Evolutionary conservation across 2,888 invertebrate species (phyloP).

Genomic region (Odontocerum albicorne): DNA sequence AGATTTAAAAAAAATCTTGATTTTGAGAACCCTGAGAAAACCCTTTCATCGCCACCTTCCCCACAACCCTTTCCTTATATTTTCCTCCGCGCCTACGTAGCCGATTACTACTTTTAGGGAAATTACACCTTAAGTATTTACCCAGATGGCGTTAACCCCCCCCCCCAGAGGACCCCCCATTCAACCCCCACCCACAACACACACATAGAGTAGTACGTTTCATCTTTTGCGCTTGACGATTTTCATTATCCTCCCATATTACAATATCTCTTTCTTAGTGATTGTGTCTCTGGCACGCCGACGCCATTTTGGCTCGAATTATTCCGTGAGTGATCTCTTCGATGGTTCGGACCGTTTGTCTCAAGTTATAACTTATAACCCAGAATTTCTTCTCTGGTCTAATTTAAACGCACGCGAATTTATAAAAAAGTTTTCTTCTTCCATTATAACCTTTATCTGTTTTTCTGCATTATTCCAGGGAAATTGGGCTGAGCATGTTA

Average conservation of each 20-base stretch:
- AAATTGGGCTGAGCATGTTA: too few relatives aligned
- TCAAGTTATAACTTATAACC: too few relatives aligned
- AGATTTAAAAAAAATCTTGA: too few relatives aligned
- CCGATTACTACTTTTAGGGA: conserved; percentile 36
- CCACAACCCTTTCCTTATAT: conserved; percentile 28
- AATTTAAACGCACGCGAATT: too few relatives aligned
- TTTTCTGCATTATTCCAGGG: too few relatives aligned
- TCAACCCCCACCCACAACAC: not conserved
- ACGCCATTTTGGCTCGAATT: too few relatives aligned
- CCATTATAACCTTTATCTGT: too few relatives aligned
- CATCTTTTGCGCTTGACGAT: conserved; percentile 16
- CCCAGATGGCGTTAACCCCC: conserved; percentile 35
- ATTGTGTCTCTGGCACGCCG: too few relatives aligned
- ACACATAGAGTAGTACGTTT: conserved; percentile 12
- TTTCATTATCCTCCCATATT: conserved; percentile 26
- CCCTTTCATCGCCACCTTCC: conserved; percentile 2
- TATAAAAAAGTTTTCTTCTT: too few relatives aligned
- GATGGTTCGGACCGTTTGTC: too few relatives aligned
- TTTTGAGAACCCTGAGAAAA: conserved; percentile 8
- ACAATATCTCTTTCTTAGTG: conserved; percentile 22
- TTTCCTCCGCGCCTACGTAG: conserved; percentile 26
- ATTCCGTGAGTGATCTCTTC: too few relatives aligned
- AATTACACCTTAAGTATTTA: conserved; percentile 38
- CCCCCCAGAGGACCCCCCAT: not conserved
- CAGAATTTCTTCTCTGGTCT: too few relatives aligned